Conservation (phyloP, 2,888 invertebrate species). For the Cosmia trapezina region DNA sequence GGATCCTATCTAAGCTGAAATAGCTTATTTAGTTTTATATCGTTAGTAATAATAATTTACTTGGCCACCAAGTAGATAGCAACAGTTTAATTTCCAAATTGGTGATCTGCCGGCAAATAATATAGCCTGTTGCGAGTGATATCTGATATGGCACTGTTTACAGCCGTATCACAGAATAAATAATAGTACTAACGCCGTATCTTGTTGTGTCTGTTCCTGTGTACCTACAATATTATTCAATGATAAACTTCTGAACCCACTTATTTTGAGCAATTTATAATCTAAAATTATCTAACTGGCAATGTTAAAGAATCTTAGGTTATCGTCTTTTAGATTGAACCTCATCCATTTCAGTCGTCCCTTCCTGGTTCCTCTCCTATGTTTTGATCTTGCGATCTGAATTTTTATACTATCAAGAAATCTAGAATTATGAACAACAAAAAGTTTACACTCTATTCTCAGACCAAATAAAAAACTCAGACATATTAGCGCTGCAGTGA, state of each 20-base stretch:
- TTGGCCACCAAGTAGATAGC: conserved; percentile 39
- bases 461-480: too few relatives aligned
- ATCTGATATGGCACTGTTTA: conserved; percentile 67
- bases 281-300: conserved; percentile 45
- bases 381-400: background rate
- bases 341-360: background rate
- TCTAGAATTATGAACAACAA: background rate
- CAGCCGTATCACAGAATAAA: conserved; percentile 19
- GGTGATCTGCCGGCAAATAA: conserved; percentile 52
- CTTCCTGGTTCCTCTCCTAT: conserved; percentile 5
- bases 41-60: conserved; percentile 29
- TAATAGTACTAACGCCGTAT: conserved; percentile 41
- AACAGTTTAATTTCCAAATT: conserved; percentile 55
- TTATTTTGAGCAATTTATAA: conserved; percentile 61
- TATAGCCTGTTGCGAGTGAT: conserved; percentile 55
- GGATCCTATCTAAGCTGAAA: background rate
- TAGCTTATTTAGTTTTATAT: conserved; percentile 1
- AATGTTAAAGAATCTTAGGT: conserved; percentile 49
- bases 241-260: conserved; percentile 69
- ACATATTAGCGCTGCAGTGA: too few relatives aligned
- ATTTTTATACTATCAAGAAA: background rate
- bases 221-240: conserved; percentile 54
- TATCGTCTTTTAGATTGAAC: conserved; percentile 37
- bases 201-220: conserved; percentile 66
- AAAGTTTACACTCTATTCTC: too few relatives aligned